Evolutionary conservation across 2,113 vertebrate genomes (phyloP), one percentile per base, ranked within the genome.

Genomic region (Burhinus oedicnemus): DNA sequence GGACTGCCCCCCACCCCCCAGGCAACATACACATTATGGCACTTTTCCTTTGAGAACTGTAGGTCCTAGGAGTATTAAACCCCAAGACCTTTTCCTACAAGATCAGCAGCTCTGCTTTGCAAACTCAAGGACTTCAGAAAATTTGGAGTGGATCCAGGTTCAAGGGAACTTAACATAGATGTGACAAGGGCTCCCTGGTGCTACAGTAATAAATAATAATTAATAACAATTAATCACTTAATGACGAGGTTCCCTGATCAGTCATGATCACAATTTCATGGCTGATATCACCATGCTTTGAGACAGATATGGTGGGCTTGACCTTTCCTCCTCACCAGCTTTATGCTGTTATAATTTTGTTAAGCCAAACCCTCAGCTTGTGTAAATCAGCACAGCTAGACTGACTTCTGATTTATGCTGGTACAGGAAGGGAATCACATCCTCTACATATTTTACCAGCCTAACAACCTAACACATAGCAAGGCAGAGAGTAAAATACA

Each of bases 371-470:
- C 81, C 49, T 95, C 44, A 17, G 92, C 91, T 38, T 49, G 92
- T 94, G 81, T 95, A 97, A 97, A 95, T 95, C 94, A 84, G 91
- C 77, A 13, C 65, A 80, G 83, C 77, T 3, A 54, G 71, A 92
- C 88, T 21, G 52, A 91, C 81, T 94, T n/a, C 81, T 97, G 95
- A 97, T 95, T 97, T 95, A 94, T 74, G 66, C n/a, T 70, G 12
- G 44, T 20, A 65, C 70, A 89, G 89, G 83, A 85, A 57, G 58
- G 84, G 83, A 96, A 95, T 82, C 74, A 61, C 81, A 71, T 94
- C 94, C 89, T 90, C 89, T 72, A 79, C 70, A 65, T 94, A 94
- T 95, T 96, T 96, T 87, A 91, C 89, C 83, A 89, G 82, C 72
- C 90, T 87, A 96, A 93, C 86, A 93, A 92, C 70, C 74, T 84